Evolutionary conservation across 2,797 vertebrate genomes (phyloP).

Genomic region (Darevskia mixta): DNA sequence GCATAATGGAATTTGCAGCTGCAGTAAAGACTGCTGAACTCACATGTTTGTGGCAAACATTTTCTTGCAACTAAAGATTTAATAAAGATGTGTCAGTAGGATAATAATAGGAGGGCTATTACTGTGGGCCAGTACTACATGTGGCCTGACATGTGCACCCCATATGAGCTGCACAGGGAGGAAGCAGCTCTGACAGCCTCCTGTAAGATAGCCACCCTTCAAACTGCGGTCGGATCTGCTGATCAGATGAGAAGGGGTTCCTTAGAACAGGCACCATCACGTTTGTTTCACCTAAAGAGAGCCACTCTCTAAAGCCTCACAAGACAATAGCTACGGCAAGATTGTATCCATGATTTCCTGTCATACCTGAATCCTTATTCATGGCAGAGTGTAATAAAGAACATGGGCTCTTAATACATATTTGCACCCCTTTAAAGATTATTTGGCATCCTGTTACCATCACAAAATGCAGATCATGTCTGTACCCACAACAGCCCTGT

Average conservation of each 20-base stretch:
- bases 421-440: neutral
- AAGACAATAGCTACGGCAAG: conserved; percentile 1
- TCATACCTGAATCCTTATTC: neutral
- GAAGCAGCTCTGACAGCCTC: neutral
- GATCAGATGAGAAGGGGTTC: neutral
- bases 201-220: neutral
- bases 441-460: neutral
- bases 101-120: conserved; percentile 7
- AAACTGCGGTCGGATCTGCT: neutral
- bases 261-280: neutral
- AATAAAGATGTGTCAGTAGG: neutral
- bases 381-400: neutral
- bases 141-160: fast-evolving
- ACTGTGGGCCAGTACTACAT: neutral
- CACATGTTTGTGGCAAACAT: neutral
- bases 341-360: fast-evolving
- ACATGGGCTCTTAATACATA: neutral
- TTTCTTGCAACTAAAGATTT: conserved; percentile 34
- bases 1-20: neutral
- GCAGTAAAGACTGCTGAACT: conserved; percentile 13
- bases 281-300: neutral
- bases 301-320: neutral
- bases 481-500: neutral
- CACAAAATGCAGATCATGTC: neutral
- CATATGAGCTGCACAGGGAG: neutral